Evolutionary conservation across 2,888 invertebrate genomes (phyloP).

Genomic region (Capitulum mitella): DNA sequence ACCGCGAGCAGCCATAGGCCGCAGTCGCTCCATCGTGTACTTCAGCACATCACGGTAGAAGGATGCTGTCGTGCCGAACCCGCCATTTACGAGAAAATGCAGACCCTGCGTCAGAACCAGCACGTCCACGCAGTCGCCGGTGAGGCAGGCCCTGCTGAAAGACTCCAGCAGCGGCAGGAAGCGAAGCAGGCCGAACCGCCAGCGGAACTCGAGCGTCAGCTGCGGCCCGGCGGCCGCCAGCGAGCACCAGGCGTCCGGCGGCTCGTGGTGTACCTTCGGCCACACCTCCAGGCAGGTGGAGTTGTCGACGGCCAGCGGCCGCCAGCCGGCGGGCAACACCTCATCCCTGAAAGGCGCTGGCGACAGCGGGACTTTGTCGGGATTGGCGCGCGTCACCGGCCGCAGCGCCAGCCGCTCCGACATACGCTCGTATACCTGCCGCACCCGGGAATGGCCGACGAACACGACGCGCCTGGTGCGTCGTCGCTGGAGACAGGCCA

Average conservation of each 20-base stretch:
- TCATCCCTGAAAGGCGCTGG: background rate
- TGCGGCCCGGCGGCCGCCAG: background rate
- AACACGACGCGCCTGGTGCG: background rate
- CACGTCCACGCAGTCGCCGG: background rate
- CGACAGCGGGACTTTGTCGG: background rate
- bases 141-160: background rate
- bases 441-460: background rate
- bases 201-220: background rate
- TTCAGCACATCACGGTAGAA: background rate
- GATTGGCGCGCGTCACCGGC: background rate
- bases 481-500: background rate
- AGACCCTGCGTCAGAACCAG: background rate
- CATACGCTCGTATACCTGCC: background rate
- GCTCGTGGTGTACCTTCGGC: background rate
- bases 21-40: background rate
- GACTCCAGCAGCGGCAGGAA: background rate
- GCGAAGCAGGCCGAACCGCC: background rate
- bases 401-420: background rate
- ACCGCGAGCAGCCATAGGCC: background rate
- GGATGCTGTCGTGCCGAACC: background rate
- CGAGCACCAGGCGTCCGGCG: background rate
- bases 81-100: background rate
- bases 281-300: slow-evolving; percentile 6
- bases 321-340: background rate
- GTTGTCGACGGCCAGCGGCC: background rate